Conservation (phyloP, 2,797 vertebrate genomes). For the Amniataba percoides region DNA sequence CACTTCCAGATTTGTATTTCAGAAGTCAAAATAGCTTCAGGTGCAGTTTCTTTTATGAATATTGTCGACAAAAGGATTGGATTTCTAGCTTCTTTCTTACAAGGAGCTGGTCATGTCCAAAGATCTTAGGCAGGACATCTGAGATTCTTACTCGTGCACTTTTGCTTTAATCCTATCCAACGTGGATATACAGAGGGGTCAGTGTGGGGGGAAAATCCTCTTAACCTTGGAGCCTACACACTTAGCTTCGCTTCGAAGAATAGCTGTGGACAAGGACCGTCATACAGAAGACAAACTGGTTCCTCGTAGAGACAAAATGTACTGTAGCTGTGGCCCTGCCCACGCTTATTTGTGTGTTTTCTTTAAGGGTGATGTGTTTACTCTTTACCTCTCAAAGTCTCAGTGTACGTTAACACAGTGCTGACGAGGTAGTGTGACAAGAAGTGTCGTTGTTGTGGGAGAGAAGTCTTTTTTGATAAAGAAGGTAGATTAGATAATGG, state of each 20-base stretch:
- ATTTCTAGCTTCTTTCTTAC: slow-evolving; percentile 3
- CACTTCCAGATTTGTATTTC: background rate
- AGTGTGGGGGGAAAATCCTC: slow-evolving; percentile 80
- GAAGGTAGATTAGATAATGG: slow-evolving; percentile 66
- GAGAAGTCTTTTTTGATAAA: slow-evolving; percentile 52
- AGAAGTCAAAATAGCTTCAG: slow-evolving; percentile 3
- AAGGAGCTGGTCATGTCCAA: slow-evolving; percentile 26
- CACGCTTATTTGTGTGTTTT: slow-evolving; percentile 11
- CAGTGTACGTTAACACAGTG: slow-evolving; percentile 7
- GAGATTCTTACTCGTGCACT: slow-evolving; percentile 34
- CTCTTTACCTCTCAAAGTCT: background rate
- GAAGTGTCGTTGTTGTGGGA: slow-evolving; percentile 22
- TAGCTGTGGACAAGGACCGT: slow-evolving; percentile 44
- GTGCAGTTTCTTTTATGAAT: background rate
- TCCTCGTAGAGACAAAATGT: slow-evolving; percentile 31
- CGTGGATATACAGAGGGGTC: slow-evolving; percentile 66
- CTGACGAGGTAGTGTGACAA: slow-evolving; percentile 21
- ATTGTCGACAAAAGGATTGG: background rate
- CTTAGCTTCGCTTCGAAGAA: slow-evolving; percentile 66
- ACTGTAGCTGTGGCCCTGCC: slow-evolving; percentile 5
- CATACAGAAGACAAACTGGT: slow-evolving; percentile 41
- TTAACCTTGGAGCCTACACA: slow-evolving; percentile 73
- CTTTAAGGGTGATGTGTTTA: slow-evolving; percentile 18
- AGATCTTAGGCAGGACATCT: slow-evolving; percentile 9
- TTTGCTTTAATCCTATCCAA: slow-evolving; percentile 64